Conservation (phyloP, 2,888 invertebrate species). For the Ametastegia equiseti region DNA sequence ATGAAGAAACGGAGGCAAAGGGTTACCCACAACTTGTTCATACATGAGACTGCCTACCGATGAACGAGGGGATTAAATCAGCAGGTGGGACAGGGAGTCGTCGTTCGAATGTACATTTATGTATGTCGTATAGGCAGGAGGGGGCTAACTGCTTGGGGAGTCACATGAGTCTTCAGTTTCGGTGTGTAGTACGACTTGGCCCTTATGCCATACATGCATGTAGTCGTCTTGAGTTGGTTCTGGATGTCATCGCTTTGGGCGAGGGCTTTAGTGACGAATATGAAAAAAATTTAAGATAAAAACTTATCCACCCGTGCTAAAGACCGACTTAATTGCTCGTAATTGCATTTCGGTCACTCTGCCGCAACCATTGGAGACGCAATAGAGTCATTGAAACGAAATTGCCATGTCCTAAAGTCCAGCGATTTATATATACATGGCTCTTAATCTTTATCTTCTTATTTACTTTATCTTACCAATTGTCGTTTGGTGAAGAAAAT, state of each 20-base stretch:
- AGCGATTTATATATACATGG: background rate
- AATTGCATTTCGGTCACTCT: constrained; percentile 68
- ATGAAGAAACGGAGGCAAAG: constrained; percentile 8
- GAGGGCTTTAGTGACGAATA: constrained; percentile 52
- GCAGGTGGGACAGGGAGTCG: constrained; percentile 37
- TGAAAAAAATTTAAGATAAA: constrained; percentile 17
- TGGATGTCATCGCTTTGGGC: constrained; percentile 52
- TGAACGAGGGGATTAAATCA: constrained; percentile 37
- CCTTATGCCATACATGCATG: background rate
- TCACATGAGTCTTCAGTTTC: background rate
- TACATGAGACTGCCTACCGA: constrained; percentile 8
- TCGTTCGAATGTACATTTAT: background rate
- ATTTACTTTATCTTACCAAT: background rate
- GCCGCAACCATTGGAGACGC: background rate
- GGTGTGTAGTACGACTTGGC: background rate
- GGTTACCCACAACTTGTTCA: constrained; percentile 2
- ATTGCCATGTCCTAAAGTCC: background rate
- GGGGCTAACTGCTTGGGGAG: constrained; percentile 11
- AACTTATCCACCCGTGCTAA: constrained; percentile 50
- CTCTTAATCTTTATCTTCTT: background rate
- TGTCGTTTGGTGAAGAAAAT: background rate
- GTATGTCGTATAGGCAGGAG: constrained; percentile 10
- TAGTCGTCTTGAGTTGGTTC: constrained; percentile 14
- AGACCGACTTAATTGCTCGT: constrained; percentile 62
- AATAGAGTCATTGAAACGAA: constrained; percentile 28